phyloP scores from a whole-genome alignment of 2,888 invertebrate genomes.

The Electrophaes corylata region DNA sequence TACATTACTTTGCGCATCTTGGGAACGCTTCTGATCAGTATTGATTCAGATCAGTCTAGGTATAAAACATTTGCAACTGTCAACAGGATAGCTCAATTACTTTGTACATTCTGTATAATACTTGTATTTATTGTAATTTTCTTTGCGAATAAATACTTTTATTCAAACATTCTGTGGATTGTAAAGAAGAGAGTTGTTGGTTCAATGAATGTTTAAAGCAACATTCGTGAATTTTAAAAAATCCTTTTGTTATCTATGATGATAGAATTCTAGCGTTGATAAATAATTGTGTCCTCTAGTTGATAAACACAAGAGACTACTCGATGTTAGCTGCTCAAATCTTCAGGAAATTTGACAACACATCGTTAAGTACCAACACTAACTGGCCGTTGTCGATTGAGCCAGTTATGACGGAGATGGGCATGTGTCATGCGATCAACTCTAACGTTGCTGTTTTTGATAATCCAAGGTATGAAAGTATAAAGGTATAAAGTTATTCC shows the following conservation, averaged over 20 bases:
- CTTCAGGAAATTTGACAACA: slow-evolving; percentile 56
- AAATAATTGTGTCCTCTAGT: slow-evolving; percentile 41
- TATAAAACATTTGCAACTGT: too few relatives aligned
- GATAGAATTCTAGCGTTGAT: neutral
- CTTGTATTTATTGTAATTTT: too few relatives aligned
- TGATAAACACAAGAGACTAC: slow-evolving; percentile 62
- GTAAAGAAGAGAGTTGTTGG: neutral
- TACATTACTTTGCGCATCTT: too few relatives aligned
- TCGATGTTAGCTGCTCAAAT: slow-evolving; percentile 55
- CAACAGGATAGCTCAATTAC: too few relatives aligned
- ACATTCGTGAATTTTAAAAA: neutral
- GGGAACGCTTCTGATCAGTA: too few relatives aligned
- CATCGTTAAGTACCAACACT: slow-evolving; percentile 55
- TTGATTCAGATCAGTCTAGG: too few relatives aligned
- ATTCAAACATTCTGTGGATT: too few relatives aligned
- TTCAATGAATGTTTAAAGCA: neutral
- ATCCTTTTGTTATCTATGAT: neutral
- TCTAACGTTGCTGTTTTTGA: slow-evolving; percentile 86
- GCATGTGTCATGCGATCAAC: slow-evolving; percentile 88
- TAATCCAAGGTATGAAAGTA: slow-evolving; percentile 69
- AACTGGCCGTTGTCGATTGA: slow-evolving; percentile 75
- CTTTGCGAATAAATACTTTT: too few relatives aligned
- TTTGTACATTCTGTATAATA: too few relatives aligned
- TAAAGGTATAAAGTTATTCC: too few relatives aligned
- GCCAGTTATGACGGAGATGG: slow-evolving; percentile 86